Evolutionary conservation across 2,888 invertebrate genomes (phyloP), one percentile per base, ranked within the genome.

Genomic region (Oscheius myriophilus): DNA sequence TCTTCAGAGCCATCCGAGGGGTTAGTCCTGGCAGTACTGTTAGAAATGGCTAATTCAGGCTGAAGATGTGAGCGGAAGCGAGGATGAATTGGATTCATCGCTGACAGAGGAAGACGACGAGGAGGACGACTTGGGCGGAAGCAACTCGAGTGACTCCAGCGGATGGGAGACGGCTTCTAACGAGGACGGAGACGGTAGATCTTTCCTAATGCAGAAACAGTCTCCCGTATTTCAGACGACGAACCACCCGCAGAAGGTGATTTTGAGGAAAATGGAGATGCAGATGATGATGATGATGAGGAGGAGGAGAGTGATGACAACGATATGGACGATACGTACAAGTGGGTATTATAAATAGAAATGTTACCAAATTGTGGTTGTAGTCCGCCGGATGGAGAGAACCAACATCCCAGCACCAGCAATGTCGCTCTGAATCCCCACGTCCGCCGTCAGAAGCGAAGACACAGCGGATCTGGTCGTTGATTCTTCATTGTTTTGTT

Each of bases 141-240:
- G 14, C 16, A 26, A 41, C 25, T 14, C 12, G 2, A 23, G 26
- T 33, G 62, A 62, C 45, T 55, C 55, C 16, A 51, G 41, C 7
- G 61, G 67, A 4, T 67, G 67, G 67, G 67, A 67, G 41, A 67
- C 67, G 16, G 67, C 67, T 43, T 67, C 67, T 6, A 41, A 46
- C 21, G 54, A 67, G 21, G 59, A 52, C 14, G 41, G 52, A 16
- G 23, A 61, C 45, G 66, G 57, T 66, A 49, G 4, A 16, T 41
- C 14, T 63, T 11, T 63, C 1, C 51, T 42, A 21, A 18, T 4
- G 16, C 2, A 18, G 18, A 52, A 51, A 3, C n/a, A 9, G 23
- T 39, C 7, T 53, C 1, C 21, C 11, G 16, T 54, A 54, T 45
- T 18, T 53, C 53, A 12, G 64, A 65, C 1, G 14, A 23, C 11